Conservation (phyloP, 2,113 vertebrate genomes). For the Thymallus thymallus region DNA sequence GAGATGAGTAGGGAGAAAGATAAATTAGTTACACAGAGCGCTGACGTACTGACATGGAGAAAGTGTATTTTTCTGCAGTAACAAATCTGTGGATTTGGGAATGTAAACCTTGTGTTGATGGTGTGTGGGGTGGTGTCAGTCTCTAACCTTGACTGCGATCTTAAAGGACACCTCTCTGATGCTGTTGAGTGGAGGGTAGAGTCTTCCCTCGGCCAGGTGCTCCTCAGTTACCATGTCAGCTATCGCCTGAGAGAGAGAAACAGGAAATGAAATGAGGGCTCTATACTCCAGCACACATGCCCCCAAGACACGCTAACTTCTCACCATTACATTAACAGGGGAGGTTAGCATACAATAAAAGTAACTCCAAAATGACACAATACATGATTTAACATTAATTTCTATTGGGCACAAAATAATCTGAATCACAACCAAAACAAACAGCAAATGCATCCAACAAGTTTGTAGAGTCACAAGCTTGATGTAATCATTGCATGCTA, state of each 20-base stretch:
- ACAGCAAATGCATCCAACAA: too few relatives aligned
- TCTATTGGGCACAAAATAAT: too few relatives aligned
- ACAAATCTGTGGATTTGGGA: neutral
- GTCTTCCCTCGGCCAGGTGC: conserved; percentile 87
- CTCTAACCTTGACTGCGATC: conserved; percentile 88
- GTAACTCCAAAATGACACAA: too few relatives aligned
- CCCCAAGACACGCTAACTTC: too few relatives aligned
- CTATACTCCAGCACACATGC: too few relatives aligned
- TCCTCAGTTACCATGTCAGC: conserved; percentile 89
- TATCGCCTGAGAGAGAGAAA: conserved; percentile 75
- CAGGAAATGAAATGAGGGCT: too few relatives aligned
- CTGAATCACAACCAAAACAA: too few relatives aligned
- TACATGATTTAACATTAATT: too few relatives aligned
- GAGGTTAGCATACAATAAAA: too few relatives aligned
- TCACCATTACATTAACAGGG: too few relatives aligned
- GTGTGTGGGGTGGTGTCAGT: neutral
- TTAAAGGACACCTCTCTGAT: conserved; percentile 95
- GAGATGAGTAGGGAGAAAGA: neutral
- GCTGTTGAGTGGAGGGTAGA: conserved; percentile 89
- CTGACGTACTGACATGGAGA: neutral
- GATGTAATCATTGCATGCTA: too few relatives aligned
- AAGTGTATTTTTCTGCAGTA: neutral
- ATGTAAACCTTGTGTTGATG: neutral
- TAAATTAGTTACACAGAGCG: neutral
- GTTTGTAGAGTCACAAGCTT: too few relatives aligned